Evolutionary conservation across 2,888 invertebrate species (phyloP), one percentile per base, ranked within the genome.

Genomic region (Leptogaster cylindrica): DNA sequence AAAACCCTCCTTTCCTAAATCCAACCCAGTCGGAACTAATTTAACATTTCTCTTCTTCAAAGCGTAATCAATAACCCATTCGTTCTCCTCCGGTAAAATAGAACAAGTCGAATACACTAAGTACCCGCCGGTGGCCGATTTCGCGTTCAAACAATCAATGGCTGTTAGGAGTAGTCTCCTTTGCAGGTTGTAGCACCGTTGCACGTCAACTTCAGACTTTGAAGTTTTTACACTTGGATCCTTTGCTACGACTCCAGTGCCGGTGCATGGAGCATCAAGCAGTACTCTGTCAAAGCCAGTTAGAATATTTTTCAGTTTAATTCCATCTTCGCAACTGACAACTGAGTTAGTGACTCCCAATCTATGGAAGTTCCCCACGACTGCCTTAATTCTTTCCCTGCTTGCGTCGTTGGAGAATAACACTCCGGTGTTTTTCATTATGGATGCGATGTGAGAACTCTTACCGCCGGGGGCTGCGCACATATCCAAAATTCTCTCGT

Each of bases 21-120:
- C 93, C 68, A 99, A 83, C 0, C 95, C 96, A 39, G 96, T 94
- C 0, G 93, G 89, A 1, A 98, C 93, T 36, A 99, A 81, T 81
- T 97, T 96, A 0, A 99, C 97, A 78, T 93, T 90, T 63, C 99
- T 86, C 77, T 95, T 93, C 77, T 90, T 94, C 41, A 99, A 82
- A 1, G 93, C 97, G 82, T 94, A 98, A 81, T 99, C 93, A 28
- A 99, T 88, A 0, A 99, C 95, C 86, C 92, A 92, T 81, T 99
- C 99, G 82, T 99, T 99, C 82, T 99, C 99, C 80, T 99, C 99
- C 0, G 97, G 93, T 75, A 98, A 82, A 72, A 99, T 89, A 1
- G 99, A 99, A 81, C 99, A 99, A 0, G 99, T 99, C 0, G 98
- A 99, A 81, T 99, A 99, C 0, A 99, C 97, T 70, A 99, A 85